Percentiles rank a stretch among this genome's conserved stretches.
These are phyloP conservation scores for Pogona vitticeps DNA, from an alignment of 2,113 vertebrate species.

Conservation along the genomic window DNA sequence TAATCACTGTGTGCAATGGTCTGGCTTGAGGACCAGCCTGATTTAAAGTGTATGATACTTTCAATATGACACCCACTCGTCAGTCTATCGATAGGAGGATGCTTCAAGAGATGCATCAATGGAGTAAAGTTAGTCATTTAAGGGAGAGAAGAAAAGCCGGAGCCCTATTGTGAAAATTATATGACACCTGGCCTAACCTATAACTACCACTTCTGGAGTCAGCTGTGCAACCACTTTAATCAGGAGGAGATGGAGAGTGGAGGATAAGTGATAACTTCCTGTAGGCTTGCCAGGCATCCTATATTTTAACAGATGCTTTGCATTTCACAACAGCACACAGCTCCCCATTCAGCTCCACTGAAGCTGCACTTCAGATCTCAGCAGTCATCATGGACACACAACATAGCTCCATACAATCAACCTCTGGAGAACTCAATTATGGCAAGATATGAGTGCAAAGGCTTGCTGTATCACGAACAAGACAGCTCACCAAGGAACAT, in stretches of 20 bases:
- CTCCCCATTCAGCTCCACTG: conserved; percentile 11
- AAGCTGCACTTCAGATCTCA: conserved; percentile 7
- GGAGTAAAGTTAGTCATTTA: conserved; percentile 8
- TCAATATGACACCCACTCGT: neutral
- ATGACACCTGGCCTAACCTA: conserved; percentile 17
- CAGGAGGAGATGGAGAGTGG: conserved; percentile 28
- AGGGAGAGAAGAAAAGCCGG: conserved; percentile 13
- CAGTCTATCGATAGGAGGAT: neutral
- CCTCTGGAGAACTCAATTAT: neutral
- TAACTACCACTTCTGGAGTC: conserved; percentile 37
- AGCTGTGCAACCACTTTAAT: conserved; percentile 38
- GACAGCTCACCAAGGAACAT: neutral
- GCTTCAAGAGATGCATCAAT: conserved; percentile 16
- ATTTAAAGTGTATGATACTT: conserved; percentile 26
- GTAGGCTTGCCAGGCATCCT: conserved; percentile 35
- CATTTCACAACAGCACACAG: neutral
- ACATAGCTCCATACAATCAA: neutral
- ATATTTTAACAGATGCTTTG: conserved; percentile 40
- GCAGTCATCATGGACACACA: neutral
- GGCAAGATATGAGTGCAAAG: neutral
- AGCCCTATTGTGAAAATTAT: conserved; percentile 24
- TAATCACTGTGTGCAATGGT: neutral
- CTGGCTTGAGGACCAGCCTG: conserved; percentile 8
- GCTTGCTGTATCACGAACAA: neutral
- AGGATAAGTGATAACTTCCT: conserved; percentile 34